Conservation (phyloP, 2,797 vertebrate genomes). For the Channallabes apus region DNA sequence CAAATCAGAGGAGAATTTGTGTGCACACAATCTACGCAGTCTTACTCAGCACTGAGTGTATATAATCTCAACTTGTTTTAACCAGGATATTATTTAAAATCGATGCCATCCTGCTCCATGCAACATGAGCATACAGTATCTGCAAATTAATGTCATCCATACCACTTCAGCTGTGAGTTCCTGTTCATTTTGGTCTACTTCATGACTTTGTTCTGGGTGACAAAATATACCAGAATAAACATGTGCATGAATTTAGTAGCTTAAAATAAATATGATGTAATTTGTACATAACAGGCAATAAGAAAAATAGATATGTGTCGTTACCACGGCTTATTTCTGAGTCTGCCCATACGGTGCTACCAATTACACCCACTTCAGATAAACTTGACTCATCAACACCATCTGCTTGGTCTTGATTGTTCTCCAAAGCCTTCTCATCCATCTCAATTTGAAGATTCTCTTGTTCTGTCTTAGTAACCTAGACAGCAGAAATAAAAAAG, state of each 20-base stretch:
- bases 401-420: slow-evolving; percentile 46
- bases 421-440: slow-evolving; percentile 49
- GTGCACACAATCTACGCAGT: neutral
- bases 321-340: slow-evolving; percentile 39
- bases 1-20: neutral
- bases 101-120: neutral
- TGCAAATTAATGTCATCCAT: neutral
- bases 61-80: neutral
- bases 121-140: neutral
- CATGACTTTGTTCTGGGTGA: slow-evolving; percentile 53
- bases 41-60: neutral
- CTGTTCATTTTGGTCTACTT: slow-evolving; percentile 41
- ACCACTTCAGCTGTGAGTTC: slow-evolving; percentile 43
- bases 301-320: neutral
- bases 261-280: neutral
- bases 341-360: slow-evolving; percentile 36
- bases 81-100: neutral
- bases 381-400: slow-evolving; percentile 34
- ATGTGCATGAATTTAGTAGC: neutral
- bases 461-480: slow-evolving; percentile 41
- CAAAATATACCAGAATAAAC: slow-evolving; percentile 5
- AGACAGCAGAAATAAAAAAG: slow-evolving; percentile 9
- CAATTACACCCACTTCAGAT: slow-evolving; percentile 38
- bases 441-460: slow-evolving; percentile 31
- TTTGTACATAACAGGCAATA: neutral